phyloP scores from a whole-genome alignment of 53 echinoderm and acorn worm species.

The Hippasteria phrygiana region DNA sequence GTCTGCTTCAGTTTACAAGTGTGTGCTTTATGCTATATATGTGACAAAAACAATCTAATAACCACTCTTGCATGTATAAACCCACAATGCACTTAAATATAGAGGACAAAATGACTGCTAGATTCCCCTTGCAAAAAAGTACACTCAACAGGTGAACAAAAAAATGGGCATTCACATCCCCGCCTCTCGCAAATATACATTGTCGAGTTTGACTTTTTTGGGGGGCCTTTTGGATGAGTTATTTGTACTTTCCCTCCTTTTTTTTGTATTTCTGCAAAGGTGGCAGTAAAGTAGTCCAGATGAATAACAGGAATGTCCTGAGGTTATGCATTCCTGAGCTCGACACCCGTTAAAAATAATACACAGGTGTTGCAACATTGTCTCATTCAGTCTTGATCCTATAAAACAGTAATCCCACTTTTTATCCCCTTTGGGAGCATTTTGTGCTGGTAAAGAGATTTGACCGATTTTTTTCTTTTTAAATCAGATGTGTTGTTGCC shows the following conservation, averaged over 20 bases:
- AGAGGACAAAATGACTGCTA: no score
- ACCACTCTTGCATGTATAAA: no score
- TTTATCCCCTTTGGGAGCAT: neutral
- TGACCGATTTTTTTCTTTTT: neutral
- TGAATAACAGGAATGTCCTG: neutral
- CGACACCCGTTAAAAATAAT: neutral
- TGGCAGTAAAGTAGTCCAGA: neutral
- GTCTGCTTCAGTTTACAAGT: no score
- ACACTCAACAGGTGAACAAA: neutral
- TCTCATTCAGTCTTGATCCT: neutral
- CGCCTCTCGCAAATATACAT: neutral
- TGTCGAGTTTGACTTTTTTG: neutral
- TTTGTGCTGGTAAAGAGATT: neutral
- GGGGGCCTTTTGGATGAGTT: neutral
- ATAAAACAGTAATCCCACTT: neutral
- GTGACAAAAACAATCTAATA: no score
- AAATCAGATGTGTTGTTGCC: neutral
- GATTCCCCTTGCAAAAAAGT: no score
- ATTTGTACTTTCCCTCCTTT: neutral
- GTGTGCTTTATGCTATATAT: no score
- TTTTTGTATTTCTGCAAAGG: neutral
- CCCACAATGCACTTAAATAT: no score
- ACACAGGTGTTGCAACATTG: neutral
- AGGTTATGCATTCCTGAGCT: neutral
- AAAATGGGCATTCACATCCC: neutral